These are phyloP conservation scores for Actinemys pallida DNA, from an alignment of 2,113 vertebrate genomes.

Conservation along the genomic window DNA sequence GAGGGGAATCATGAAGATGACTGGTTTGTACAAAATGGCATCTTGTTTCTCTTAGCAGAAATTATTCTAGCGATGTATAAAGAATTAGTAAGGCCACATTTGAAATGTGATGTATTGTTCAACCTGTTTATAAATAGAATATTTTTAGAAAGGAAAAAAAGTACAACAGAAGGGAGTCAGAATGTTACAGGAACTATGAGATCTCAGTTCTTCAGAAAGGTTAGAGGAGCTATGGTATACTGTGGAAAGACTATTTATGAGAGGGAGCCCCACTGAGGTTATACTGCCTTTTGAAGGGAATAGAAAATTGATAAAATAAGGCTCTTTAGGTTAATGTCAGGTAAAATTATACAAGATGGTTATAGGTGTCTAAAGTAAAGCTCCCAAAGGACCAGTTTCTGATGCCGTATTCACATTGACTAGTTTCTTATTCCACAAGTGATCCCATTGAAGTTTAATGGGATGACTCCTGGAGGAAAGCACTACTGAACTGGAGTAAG, in stretches of 20 bases:
- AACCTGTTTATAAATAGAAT: background rate
- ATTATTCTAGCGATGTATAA: background rate
- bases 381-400: background rate
- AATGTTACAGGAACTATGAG: background rate
- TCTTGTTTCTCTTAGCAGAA: fast-evolving
- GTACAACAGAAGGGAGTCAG: background rate
- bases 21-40: background rate
- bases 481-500: background rate
- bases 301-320: background rate
- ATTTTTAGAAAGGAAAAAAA: background rate
- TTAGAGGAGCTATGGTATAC: background rate
- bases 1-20: background rate
- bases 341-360: background rate
- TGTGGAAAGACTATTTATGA: background rate
- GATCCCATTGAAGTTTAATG: background rate
- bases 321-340: background rate
- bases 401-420: no score
- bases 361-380: background rate
- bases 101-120: fast-evolving
- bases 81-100: background rate
- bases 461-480: background rate
- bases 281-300: background rate
- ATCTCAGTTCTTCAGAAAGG: background rate
- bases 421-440: no score
- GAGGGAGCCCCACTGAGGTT: background rate